Base-by-base conservation (phyloP, 2,797 vertebrate genomes). In the Amazonetta brasiliensis region DNA sequence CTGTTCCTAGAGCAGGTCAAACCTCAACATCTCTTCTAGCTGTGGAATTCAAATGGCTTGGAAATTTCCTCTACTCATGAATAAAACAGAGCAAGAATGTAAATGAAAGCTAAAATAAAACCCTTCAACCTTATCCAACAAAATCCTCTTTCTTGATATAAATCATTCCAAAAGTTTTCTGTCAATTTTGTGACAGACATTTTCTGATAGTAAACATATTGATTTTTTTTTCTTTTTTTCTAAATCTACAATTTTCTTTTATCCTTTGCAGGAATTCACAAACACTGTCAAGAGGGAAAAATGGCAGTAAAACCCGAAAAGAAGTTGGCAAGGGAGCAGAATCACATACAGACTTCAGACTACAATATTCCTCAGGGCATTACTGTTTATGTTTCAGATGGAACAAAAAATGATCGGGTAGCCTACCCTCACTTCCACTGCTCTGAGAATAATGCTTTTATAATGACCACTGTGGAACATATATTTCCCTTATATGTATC, bases 361-460 rank as follows among this genome's bases (percentile, higher is more conserved):
- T 74, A 55, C 62, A 80, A 26, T 39, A 56, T 59, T 71, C 64
- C 67, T 71, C 69, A 43, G 64, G 20, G 41, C 66, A 33, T 44
- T 68, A n/a, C 56, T 31, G 17, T 71, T 84, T n/a, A 35, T n/a
- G n/a, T 77, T 87, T 84, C 69, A 71, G 64, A 88, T 52, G n/a
- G 56, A 88, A 63, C 5, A 74, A 30, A 59, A 89, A 60, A 78
- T 20, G 1, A 86, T 90, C 69, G 50, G 48, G 22, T 8, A 56
- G 30, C 21, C 56, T 50, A 67, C 2, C 15, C 26, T 43, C 63
- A 37, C 66, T 63, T 92, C 73, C 76, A 66, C 44, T 30, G 39
- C 25, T 71, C 31, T 0, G 0, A 83, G 17, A 59, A 44, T 66
- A 67, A 16, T 80, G 15, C 7, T 77, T 55, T 52, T 50, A 25